phyloP scores from a whole-genome alignment of 2,888 invertebrate species.

The Itoplectis maculator region DNA sequence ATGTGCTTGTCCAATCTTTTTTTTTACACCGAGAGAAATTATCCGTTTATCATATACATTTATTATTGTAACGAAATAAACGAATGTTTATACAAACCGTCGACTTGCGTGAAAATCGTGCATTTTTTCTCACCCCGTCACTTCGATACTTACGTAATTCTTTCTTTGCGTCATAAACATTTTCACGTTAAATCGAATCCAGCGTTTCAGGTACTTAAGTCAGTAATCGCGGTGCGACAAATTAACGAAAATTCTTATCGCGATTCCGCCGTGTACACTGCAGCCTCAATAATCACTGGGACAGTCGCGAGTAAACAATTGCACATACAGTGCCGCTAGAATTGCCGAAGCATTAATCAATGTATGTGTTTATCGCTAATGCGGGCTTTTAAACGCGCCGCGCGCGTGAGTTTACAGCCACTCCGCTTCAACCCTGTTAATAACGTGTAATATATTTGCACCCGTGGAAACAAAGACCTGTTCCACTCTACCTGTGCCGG shows the following conservation, averaged over 20 bases:
- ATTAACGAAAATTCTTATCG: background rate
- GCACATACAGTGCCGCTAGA: background rate
- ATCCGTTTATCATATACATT: conserved; percentile 30
- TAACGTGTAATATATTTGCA: conserved; percentile 11
- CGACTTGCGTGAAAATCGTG: background rate
- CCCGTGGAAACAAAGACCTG: background rate
- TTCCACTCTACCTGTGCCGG: background rate
- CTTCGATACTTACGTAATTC: background rate
- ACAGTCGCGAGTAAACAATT: background rate
- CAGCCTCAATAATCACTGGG: background rate
- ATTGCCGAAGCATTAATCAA: conserved; percentile 25
- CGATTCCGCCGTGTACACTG: background rate
- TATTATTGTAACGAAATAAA: conserved; percentile 57
- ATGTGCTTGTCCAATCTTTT: conserved; percentile 36
- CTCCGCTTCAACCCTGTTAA: conserved; percentile 24
- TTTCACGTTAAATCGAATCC: background rate
- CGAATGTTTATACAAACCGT: conserved; percentile 48
- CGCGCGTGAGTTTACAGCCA: conserved; percentile 17
- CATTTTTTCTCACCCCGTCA: background rate
- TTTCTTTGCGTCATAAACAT: background rate
- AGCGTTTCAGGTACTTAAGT: background rate
- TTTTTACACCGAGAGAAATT: conserved; percentile 20
- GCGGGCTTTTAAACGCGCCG: conserved; percentile 5
- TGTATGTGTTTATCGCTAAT: conserved; percentile 18
- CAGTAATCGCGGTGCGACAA: background rate